Percentiles rank a stretch among this genome's conserved stretches.
Conservation (phyloP, 2,797 vertebrate genomes). For the Ctenopoma kingsleyae region DNA sequence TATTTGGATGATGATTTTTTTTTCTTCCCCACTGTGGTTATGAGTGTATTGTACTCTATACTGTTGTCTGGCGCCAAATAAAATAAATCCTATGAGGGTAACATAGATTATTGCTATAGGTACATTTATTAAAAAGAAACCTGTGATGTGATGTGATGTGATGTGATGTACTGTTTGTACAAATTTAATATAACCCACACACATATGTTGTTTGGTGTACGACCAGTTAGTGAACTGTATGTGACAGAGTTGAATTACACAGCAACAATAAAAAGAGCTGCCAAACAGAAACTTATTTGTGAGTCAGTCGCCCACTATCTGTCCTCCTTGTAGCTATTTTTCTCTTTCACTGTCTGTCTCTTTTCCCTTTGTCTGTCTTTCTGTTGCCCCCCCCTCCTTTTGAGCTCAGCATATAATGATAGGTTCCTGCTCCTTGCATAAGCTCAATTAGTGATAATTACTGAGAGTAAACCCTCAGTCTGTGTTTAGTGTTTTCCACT, state of each 20-base stretch:
- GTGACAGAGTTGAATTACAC: slow-evolving; percentile 17
- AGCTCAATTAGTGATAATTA: slow-evolving; percentile 81
- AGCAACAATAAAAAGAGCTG: slow-evolving; percentile 17
- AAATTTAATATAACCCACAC: slow-evolving; percentile 3
- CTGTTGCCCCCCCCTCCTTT: slow-evolving; percentile 20
- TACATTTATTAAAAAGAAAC: slow-evolving; percentile 25
- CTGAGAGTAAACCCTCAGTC: slow-evolving; percentile 60
- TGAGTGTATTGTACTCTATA: not conserved
- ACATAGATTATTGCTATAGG: slow-evolving; percentile 11
- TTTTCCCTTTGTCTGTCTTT: not conserved
- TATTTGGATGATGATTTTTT: slow-evolving; percentile 16
- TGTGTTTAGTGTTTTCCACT: slow-evolving; percentile 69
- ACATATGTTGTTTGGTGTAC: not conserved
- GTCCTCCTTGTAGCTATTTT: slow-evolving; percentile 32
- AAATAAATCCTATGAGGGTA: slow-evolving; percentile 26
- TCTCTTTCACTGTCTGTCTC: slow-evolving; percentile 11
- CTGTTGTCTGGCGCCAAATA: slow-evolving; percentile 28
- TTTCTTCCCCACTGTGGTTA: slow-evolving; percentile 7
- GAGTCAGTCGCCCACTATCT: slow-evolving; percentile 25
- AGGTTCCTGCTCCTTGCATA: slow-evolving; percentile 63
- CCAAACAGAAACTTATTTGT: slow-evolving; percentile 10
- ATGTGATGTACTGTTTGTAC: not conserved
- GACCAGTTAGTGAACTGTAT: not conserved
- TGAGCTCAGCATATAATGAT: slow-evolving; percentile 68
- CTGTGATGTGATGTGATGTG: not conserved